phyloP scores from a whole-genome alignment of 2,797 vertebrate species.

The Lagocephalus sceleratus region DNA sequence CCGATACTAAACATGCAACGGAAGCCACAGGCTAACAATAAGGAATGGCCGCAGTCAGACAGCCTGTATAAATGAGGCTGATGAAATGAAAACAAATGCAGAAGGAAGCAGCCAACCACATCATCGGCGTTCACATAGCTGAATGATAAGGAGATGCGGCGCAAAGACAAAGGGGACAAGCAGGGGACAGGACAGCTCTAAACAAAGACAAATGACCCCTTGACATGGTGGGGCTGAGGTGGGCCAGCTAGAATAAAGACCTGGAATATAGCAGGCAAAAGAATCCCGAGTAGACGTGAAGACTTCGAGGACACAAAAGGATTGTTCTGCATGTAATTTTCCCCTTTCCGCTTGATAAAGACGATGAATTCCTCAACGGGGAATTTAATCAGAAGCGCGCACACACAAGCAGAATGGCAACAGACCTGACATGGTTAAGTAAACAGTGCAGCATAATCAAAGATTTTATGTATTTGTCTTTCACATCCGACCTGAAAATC shows the following conservation, averaged over 20 bases:
- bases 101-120: constrained; percentile 7
- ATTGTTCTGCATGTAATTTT: constrained; percentile 63
- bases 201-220: constrained; percentile 60
- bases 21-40: constrained; percentile 27
- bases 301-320: constrained; percentile 49
- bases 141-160: constrained; percentile 24
- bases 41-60: constrained; percentile 26
- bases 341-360: constrained; percentile 57
- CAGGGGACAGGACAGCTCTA: constrained; percentile 35
- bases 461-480: constrained; percentile 1
- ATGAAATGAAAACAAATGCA: constrained; percentile 22
- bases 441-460: constrained; percentile 52
- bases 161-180: constrained; percentile 32
- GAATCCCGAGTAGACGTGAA: constrained; percentile 25
- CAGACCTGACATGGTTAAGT: constrained; percentile 52
- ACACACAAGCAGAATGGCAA: constrained; percentile 30
- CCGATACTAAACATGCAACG: constrained; percentile 24
- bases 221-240: constrained; percentile 28
- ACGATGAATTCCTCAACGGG: constrained; percentile 62
- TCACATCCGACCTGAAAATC: constrained; percentile 14
- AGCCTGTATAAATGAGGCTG: neutral
- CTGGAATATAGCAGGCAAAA: constrained; percentile 25
- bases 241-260: constrained; percentile 27
- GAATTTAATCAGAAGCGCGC: constrained; percentile 58
- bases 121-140: constrained; percentile 20